Conservation (phyloP, 2,888 invertebrate genomes). For the Exocentrus adspersus region DNA sequence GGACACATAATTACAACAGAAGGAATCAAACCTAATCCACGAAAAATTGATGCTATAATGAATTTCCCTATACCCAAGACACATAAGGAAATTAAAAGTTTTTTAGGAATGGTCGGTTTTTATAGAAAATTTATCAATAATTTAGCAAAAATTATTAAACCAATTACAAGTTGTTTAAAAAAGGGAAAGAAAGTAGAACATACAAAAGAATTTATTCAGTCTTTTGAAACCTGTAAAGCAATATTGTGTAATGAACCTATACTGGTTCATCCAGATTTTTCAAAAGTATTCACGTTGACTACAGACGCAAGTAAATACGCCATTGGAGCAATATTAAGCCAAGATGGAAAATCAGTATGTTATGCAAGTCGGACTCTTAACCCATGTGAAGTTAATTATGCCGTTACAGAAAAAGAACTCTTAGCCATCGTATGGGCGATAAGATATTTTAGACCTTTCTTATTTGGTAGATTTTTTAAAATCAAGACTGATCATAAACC, state of each 20-base stretch:
- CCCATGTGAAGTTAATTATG: conserved; percentile 6
- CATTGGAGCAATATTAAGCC: background rate
- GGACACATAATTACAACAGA: too few relatives aligned
- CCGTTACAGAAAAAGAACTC: background rate
- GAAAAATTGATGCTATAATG: too few relatives aligned
- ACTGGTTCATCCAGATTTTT: conserved; percentile 3
- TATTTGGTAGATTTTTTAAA: conserved; percentile 8
- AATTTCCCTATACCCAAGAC: too few relatives aligned
- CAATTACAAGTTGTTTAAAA: conserved; percentile 6
- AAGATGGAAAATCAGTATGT: conserved; percentile 3
- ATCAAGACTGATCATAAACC: conserved; percentile 2
- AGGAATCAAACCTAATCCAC: too few relatives aligned
- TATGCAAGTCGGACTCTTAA: conserved; percentile 6
- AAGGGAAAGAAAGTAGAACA: conserved; percentile 11
- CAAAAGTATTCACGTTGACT: background rate
- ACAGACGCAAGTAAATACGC: too few relatives aligned
- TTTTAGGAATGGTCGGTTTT: too few relatives aligned
- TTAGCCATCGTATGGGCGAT: background rate
- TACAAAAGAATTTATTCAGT: conserved; percentile 6
- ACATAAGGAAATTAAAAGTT: too few relatives aligned
- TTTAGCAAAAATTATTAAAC: too few relatives aligned
- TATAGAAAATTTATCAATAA: too few relatives aligned
- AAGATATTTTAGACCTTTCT: background rate
- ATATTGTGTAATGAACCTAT: conserved; percentile 2
- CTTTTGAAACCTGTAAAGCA: background rate